phyloP scores from a whole-genome alignment of 2,797 vertebrate species.

The Rallus crepitans region DNA sequence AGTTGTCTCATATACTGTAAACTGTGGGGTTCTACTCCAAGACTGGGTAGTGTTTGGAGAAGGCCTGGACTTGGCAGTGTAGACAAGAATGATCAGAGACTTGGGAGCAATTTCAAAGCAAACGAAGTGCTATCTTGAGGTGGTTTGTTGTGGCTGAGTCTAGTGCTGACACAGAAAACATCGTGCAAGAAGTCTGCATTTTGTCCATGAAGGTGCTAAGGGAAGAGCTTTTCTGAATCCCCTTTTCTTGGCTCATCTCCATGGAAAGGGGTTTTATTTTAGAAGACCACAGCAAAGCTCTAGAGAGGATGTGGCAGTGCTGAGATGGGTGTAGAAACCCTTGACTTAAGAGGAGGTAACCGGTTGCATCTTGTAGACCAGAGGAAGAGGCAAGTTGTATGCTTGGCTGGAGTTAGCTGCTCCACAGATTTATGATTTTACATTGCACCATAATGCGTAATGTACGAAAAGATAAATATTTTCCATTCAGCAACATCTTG shows the following conservation, averaged over 20 bases:
- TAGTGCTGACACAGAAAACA: background rate
- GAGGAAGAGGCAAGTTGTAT: background rate
- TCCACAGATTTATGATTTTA: slow-evolving; percentile 60
- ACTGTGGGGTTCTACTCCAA: background rate
- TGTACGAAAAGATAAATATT: slow-evolving; percentile 67
- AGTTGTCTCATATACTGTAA: background rate
- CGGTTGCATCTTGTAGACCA: background rate
- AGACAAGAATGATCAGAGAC: background rate
- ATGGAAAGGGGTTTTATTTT: background rate
- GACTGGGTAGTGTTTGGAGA: background rate
- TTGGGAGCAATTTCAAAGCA: background rate
- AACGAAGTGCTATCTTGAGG: background rate
- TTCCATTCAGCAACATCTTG: slow-evolving; percentile 74
- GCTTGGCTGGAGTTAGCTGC: slow-evolving; percentile 31
- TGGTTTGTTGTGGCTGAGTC: background rate
- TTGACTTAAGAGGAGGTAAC: background rate
- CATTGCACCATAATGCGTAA: slow-evolving; percentile 35
- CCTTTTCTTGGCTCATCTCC: background rate
- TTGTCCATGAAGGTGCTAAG: background rate
- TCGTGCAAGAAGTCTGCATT: background rate
- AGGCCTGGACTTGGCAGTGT: background rate
- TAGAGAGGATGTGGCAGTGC: background rate
- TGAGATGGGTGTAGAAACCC: background rate
- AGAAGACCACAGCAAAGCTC: background rate
- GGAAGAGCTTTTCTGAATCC: background rate